Evolutionary conservation across 2,888 invertebrate genomes (phyloP), one percentile per base, ranked within the genome.

Genomic region (Sinotaia quadrata): DNA sequence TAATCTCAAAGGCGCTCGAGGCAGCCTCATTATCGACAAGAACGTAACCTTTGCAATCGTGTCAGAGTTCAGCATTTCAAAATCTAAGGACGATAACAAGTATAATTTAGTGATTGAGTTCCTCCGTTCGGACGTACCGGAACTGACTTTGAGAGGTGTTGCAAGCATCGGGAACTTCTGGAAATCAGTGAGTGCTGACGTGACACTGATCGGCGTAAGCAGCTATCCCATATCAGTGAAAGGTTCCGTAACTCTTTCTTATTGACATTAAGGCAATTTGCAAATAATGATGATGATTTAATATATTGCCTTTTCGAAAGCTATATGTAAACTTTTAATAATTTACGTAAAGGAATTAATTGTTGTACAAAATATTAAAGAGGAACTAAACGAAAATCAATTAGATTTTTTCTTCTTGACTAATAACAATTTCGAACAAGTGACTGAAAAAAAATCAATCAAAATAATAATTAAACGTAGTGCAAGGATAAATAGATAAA

Each of bases 31-130:
- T 5, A 58, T 85, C 5, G 85, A 84, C 71, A 74, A 78, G 4
- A 71, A 47, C 0, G 62, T 71, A 12, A 70, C 75, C 24, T 85
- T 83, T 67, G 74, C 77, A 10, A 36, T 85, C 56, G 77, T 72
- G 21, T 77, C 82, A 21, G 75, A 80, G 34, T 58, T 85, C 10
- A 68, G 69, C 10, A 76, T 79, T 34, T 71, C 74, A 15, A 66
- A 73, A 34, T 73, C 67, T 24, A 76, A 73, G 36, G 74, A 69
- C 15, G 76, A 73, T 27, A 59, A 74, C 33, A 49, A 75, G 10
- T 83, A 78, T 63, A 75, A 65, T 3, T 84, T 83, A 8, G 75
- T 73, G n/a, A 49, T 83, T 4, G 77, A 73, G 29, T 61, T 85
- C 2, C 69, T 74, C 15, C 76, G 78, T 10, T 78, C 80, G 0